phyloP scores from a whole-genome alignment of 2,888 invertebrate genomes.

The Xestia rhomboidea region DNA sequence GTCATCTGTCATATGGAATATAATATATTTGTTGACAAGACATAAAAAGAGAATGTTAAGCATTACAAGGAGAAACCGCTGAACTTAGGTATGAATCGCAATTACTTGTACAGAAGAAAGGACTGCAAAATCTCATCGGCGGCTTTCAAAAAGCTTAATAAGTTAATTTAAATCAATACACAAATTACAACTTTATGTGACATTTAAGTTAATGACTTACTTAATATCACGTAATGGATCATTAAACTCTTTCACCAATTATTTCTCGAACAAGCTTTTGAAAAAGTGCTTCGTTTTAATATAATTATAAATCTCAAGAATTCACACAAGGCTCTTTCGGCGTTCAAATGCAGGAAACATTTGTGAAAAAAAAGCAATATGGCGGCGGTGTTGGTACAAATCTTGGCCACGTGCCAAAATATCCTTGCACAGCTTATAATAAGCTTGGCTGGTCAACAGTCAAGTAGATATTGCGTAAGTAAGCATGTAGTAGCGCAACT shows the following conservation, averaged over 20 bases:
- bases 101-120: slow-evolving; percentile 2
- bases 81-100: background rate
- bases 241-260: slow-evolving; percentile 10
- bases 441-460: slow-evolving; percentile 52
- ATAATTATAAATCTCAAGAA: slow-evolving; percentile 10
- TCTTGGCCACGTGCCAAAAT: background rate
- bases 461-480: slow-evolving; percentile 63
- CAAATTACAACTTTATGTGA: background rate
- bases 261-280: background rate
- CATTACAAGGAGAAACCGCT: background rate
- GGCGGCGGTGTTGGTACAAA: background rate
- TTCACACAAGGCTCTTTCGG: background rate
- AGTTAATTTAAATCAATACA: background rate
- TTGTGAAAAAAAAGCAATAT: background rate
- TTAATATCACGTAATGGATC: background rate
- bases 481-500: slow-evolving; percentile 69
- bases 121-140: background rate
- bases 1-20: background rate
- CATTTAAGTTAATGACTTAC: slow-evolving; percentile 14
- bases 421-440: slow-evolving; percentile 3
- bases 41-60: background rate
- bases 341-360: background rate
- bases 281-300: slow-evolving; percentile 1
- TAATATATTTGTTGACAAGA: too few species aligned
- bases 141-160: background rate